A percentile compares a stretch with the other conserved stretches of the same genome.
phyloP scores from a whole-genome alignment of 2,888 invertebrate species.

The Microplitis manilae region DNA sequence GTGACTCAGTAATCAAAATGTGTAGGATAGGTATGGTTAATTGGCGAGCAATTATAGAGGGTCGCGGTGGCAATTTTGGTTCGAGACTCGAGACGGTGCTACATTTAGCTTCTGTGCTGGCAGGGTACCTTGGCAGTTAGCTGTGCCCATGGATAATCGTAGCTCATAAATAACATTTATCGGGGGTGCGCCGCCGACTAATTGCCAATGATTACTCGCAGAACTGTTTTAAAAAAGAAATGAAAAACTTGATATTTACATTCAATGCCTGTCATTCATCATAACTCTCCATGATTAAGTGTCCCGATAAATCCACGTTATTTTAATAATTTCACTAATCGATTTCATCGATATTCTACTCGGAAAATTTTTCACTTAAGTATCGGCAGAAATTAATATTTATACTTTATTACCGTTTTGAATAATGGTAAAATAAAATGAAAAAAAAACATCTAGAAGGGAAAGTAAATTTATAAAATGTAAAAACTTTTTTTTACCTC shows the following conservation, averaged over 20 bases:
- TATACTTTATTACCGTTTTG: too few relatives aligned
- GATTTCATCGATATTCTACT: not conserved
- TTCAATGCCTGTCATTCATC: constrained; percentile 55
- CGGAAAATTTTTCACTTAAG: too few relatives aligned
- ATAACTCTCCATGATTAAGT: constrained; percentile 31
- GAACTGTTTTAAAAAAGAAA: constrained; percentile 37
- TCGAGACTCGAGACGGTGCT: constrained; percentile 49
- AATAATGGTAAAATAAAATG: not conserved
- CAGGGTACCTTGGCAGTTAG: constrained; percentile 55
- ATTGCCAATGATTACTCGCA: constrained; percentile 67
- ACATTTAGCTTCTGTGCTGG: constrained; percentile 31
- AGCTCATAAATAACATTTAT: constrained; percentile 68
- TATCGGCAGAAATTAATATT: too few relatives aligned
- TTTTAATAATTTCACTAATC: not conserved
- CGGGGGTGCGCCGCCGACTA: constrained; percentile 56
- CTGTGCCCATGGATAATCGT: constrained; percentile 64
- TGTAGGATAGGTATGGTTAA: constrained; percentile 46
- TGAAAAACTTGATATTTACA: constrained; percentile 66
- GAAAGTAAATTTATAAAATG: not conserved
- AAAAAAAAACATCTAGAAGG: not conserved
- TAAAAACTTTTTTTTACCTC: not conserved
- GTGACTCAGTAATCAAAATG: not conserved
- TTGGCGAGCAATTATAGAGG: constrained; percentile 58
- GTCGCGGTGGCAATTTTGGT: constrained; percentile 39
- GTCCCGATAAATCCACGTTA: not conserved